phyloP scores from a whole-genome alignment of 1,140 invertebrate species.

The Globodera ellingtonae region DNA sequence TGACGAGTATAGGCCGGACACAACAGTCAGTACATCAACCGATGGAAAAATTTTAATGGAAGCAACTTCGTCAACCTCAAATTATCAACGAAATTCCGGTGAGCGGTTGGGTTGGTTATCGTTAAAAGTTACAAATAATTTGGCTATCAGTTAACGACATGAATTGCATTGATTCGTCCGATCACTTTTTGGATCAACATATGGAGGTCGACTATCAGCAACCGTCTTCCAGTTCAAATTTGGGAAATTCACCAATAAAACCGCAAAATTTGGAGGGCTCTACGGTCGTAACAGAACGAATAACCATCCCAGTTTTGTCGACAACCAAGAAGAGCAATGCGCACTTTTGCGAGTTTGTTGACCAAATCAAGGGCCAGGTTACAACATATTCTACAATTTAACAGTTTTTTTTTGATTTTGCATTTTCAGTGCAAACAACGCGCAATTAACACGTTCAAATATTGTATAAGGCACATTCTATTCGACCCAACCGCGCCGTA shows the following conservation, averaged over 20 bases:
- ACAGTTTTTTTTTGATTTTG: neutral
- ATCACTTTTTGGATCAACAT: neutral
- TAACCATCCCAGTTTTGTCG: neutral
- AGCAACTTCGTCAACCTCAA: conserved; percentile 7
- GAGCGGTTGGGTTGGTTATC: neutral
- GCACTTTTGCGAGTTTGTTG: conserved; percentile 34
- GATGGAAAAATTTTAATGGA: conserved; percentile 12
- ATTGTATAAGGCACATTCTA: conserved; percentile 50
- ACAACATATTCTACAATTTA: neutral
- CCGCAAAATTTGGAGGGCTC: neutral
- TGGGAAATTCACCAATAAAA: conserved; percentile 10
- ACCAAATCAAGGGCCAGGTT: conserved; percentile 36
- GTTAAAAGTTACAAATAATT: neutral
- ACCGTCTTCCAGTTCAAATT: conserved; percentile 28
- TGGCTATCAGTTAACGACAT: neutral
- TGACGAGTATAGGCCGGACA: neutral
- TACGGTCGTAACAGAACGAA: neutral
- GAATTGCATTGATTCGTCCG: neutral
- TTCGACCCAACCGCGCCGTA: conserved; percentile 46
- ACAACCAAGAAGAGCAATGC: conserved; percentile 5
- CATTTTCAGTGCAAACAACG: conserved; percentile 48
- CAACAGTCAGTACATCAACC: conserved; percentile 1
- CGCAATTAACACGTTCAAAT: conserved; percentile 42
- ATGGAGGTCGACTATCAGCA: conserved; percentile 18
- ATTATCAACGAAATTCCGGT: neutral